phyloP scores from a whole-genome alignment of 2,888 invertebrate genomes.

The Xestia c-nigrum region DNA sequence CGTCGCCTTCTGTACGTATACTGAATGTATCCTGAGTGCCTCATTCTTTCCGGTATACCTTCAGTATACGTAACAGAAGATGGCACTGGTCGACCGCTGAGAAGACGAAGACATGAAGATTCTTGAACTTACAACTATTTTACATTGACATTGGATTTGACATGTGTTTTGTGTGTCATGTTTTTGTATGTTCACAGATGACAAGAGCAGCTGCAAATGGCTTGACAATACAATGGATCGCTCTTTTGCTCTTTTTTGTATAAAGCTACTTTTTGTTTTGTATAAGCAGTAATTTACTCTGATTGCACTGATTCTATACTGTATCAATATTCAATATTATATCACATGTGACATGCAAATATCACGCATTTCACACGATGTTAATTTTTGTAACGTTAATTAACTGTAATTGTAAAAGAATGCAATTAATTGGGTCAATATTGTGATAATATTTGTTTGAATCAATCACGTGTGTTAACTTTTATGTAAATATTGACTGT shows the following conservation, averaged over 20 bases:
- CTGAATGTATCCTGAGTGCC: constrained; percentile 99
- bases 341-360: constrained; percentile 12
- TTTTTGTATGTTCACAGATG: constrained; percentile 49
- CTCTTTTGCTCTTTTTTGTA: constrained; percentile 2
- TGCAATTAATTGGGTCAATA: constrained; percentile 12
- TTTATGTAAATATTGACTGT: background rate
- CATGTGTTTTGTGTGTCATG: constrained; percentile 32
- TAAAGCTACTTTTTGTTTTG: constrained; percentile 20
- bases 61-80: constrained; percentile 99
- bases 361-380: constrained; percentile 8
- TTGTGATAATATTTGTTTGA: background rate
- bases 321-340: background rate
- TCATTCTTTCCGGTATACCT: constrained; percentile 99
- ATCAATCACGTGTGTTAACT: background rate
- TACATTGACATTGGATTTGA: constrained; percentile 34
- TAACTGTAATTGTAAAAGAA: background rate
- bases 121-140: constrained; percentile 55
- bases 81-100: constrained; percentile 93
- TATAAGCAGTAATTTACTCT: background rate
- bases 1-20: constrained; percentile 99
- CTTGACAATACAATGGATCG: constrained; percentile 6
- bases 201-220: constrained; percentile 17
- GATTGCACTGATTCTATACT: background rate
- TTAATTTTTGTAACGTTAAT: constrained; percentile 12
- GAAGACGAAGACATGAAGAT: constrained; percentile 56